A percentile compares a stretch with the other conserved stretches of the same genome.
Conservation (phyloP, 2,888 invertebrate genomes). For the Nezara viridula region DNA sequence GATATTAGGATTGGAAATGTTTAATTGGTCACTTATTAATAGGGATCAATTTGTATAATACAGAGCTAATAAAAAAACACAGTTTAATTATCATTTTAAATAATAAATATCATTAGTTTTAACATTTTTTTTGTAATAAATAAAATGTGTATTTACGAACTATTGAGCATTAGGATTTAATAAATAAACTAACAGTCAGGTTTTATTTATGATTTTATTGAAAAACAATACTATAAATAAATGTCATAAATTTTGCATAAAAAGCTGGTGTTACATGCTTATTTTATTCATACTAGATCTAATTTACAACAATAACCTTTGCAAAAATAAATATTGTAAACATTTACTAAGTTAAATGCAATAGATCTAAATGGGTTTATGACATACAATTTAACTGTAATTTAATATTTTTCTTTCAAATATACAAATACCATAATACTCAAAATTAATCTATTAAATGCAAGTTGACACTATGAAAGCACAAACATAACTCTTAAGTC, state of each 20-base stretch:
- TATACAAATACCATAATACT: slow-evolving; percentile 11
- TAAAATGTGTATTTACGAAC: no score
- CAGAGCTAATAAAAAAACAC: no score
- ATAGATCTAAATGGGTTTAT: not conserved
- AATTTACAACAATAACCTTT: slow-evolving; percentile 30
- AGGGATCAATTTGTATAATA: no score
- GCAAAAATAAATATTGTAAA: slow-evolving; percentile 30
- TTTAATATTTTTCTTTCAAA: slow-evolving; percentile 2
- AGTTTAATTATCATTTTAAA: no score
- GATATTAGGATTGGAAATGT: no score
- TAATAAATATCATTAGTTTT: no score
- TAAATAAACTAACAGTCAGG: not conserved
- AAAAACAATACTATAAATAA: slow-evolving; percentile 34
- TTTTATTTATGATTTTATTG: slow-evolving; percentile 10
- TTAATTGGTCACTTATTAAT: no score
- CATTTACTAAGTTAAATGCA: slow-evolving; percentile 27
- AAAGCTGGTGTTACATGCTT: slow-evolving; percentile 45
- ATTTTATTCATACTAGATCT: slow-evolving; percentile 26
- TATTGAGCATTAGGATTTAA: no score
- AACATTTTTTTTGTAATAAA: no score
- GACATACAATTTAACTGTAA: not conserved
- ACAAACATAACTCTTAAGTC: slow-evolving; percentile 9
- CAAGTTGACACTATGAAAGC: slow-evolving; percentile 28
- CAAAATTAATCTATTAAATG: slow-evolving; percentile 38
- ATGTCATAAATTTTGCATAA: slow-evolving; percentile 17